A percentile compares a stretch with the other conserved stretches of the same genome.
phyloP scores from a whole-genome alignment of 1,140 invertebrate species.

The Zaprionus kolodkinae region DNA sequence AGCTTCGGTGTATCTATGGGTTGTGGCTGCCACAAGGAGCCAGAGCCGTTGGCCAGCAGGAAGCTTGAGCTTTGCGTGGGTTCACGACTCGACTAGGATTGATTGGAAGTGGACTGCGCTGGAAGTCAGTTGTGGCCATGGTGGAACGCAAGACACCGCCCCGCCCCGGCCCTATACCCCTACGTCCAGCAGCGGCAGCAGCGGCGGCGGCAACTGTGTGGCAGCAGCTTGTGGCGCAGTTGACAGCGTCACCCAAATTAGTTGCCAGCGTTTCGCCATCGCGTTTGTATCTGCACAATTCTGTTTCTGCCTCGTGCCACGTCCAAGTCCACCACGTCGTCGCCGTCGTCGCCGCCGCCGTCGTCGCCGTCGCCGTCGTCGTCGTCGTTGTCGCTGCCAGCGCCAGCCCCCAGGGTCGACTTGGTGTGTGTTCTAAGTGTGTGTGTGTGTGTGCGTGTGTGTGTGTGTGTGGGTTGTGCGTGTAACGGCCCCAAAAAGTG shows the following conservation, averaged over 20 bases:
- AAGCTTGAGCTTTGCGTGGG: conserved; percentile 27
- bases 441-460: conserved; percentile 25
- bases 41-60: too few species aligned
- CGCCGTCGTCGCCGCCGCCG: background rate
- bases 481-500: background rate
- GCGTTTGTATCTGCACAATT: conserved; percentile 63
- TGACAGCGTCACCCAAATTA: conserved; percentile 73
- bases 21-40: conserved; percentile 40
- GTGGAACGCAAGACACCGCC: conserved; percentile 48
- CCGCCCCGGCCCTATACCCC: background rate
- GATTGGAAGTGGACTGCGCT: background rate
- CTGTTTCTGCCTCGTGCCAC: conserved; percentile 18
- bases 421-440: conserved; percentile 38
- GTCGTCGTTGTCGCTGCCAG: background rate
- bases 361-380: too few species aligned
- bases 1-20: conserved; percentile 78
- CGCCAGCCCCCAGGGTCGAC: conserved; percentile 30
- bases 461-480: conserved; percentile 29
- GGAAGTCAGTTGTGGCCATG: conserved; percentile 10
- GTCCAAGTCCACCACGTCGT: background rate
- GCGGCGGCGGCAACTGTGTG: background rate
- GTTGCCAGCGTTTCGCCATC: conserved; percentile 77
- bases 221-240: conserved; percentile 36
- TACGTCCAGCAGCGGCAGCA: background rate
- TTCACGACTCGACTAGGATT: conserved; percentile 15